phyloP scores from a whole-genome alignment of 2,113 vertebrate species.

The Indicator indicator region DNA sequence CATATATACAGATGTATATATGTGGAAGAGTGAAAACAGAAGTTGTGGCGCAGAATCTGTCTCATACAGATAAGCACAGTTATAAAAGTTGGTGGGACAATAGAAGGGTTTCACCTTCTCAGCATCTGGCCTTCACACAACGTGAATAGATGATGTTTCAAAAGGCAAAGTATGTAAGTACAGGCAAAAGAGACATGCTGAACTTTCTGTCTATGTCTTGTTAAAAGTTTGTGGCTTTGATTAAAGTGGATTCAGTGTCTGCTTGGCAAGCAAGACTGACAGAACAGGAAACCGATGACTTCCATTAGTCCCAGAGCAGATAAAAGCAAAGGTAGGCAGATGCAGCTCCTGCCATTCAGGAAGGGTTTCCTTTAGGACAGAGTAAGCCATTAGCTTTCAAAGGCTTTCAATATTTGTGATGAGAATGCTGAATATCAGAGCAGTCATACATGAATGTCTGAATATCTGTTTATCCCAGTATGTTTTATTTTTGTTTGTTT shows the following conservation, averaged over 20 bases:
- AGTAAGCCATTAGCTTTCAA: conserved; percentile 24
- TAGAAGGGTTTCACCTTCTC: not conserved
- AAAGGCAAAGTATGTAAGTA: not conserved
- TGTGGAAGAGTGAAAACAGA: not conserved
- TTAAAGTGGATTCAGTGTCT: conserved; percentile 26
- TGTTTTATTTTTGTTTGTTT: not conserved
- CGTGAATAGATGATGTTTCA: not conserved
- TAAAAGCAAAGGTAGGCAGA: conserved; percentile 30
- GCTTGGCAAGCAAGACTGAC: conserved; percentile 30
- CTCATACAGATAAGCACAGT: not conserved
- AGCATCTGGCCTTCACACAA: not conserved
- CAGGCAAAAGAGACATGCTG: not conserved
- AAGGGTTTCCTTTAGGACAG: conserved; percentile 2
- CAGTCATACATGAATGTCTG: not conserved
- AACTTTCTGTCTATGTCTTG: not conserved
- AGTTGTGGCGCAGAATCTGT: not conserved
- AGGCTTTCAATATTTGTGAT: not conserved
- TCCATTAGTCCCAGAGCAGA: conserved; percentile 28
- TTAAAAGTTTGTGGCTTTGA: conserved; percentile 29
- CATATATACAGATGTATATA: not conserved
- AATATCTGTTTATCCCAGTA: not conserved
- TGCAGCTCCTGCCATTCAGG: not conserved
- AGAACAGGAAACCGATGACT: conserved; percentile 27
- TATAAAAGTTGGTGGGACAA: not conserved
- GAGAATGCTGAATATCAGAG: not conserved